Conservation (phyloP, 1,140 invertebrate genomes). For the Conus betulinus region DNA sequence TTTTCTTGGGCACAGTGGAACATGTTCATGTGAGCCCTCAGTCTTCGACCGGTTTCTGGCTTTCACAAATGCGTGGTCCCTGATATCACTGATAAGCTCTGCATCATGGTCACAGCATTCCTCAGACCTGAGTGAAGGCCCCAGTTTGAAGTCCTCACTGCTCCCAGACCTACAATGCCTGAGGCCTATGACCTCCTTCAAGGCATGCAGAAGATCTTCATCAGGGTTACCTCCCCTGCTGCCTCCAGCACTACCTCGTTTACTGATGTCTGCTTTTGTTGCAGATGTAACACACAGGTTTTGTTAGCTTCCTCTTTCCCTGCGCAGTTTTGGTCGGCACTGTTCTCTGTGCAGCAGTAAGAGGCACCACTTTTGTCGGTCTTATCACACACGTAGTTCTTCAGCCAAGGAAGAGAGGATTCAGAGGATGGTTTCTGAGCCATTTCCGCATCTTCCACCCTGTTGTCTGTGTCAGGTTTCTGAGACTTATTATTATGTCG, state of each 20-base stretch:
- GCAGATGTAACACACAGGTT: no score
- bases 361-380: no score
- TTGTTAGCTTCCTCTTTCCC: no score
- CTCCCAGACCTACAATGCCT: neutral
- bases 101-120: neutral
- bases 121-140: neutral
- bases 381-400: neutral
- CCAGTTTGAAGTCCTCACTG: neutral
- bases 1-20: neutral
- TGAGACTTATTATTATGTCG: neutral
- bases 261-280: neutral
- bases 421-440: neutral
- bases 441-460: neutral
- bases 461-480: neutral
- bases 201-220: neutral
- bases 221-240: neutral
- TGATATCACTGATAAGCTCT: neutral
- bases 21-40: neutral
- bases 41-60: neutral
- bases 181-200: neutral
- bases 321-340: no score
- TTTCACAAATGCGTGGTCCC: neutral
- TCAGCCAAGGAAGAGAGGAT: neutral
- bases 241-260: neutral
- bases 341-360: no score